Base-by-base conservation (phyloP, 1,140 invertebrate species). In the Drosophila kepulauana region DNA sequence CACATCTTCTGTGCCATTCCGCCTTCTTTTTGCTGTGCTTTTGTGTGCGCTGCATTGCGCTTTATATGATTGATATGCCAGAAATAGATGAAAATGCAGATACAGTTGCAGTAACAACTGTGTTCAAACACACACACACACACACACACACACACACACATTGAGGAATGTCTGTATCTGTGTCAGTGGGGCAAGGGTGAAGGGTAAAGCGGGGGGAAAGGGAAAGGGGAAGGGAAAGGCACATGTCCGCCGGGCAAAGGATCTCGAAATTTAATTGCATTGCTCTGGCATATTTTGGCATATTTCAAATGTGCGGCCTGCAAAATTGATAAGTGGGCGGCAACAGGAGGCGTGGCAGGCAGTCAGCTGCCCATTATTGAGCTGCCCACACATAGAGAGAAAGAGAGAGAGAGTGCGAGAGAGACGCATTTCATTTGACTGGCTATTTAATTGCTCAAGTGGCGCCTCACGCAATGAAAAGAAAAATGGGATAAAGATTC, bases 1-100 rank as follows among this genome's bases (percentile, higher is more conserved):
- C 20, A 1, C 48, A 52, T n/a, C 13, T 30, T 16, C 33, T 52
- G 20, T 33, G 30, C 20, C 20, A 25, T 25, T 33, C 30, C 30
- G 30, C 30, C 30, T 8, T 33, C 30, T 33, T 25, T 25, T 25
- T 25, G 20, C 20, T 25, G 20, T 25, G 20, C 20, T 25, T 4
- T 25, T 25, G 20, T 25, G 20, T 25, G 20, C 30, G 30, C 30
- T 33, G 20, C 10, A 16, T 11, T 43, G n/a, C 16, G 15, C 75
- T 78, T 78, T 81, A 82, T 70, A 66, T 82, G 79, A 82, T 82
- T 82, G 79, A 82, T 69, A 65, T 48, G 43, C 35, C 64, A 16
- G 20, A 20, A 38, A 30, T 78, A 45, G 20, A 48, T 49, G 15
- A 10, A 58, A 25, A 59, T 52, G 46, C 57, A 28, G 16, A 49